Evolutionary conservation across 2,797 vertebrate species (phyloP), one percentile per base, ranked within the genome.

Genomic region (Selene dorsalis): DNA sequence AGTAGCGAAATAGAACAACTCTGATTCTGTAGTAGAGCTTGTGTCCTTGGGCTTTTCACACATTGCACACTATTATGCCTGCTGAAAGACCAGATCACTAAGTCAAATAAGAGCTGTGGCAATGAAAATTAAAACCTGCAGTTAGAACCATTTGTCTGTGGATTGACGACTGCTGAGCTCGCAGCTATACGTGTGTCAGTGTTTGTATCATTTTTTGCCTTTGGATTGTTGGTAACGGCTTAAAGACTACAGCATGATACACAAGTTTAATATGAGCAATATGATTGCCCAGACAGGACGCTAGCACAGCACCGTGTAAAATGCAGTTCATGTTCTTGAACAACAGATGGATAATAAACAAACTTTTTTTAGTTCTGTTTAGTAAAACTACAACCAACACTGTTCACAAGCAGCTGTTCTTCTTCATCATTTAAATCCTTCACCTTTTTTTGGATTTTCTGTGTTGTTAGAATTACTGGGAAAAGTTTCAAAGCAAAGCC

Each of bases 41-140:
- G 59, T 82, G 88, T 91, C 91, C 87, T 91, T 90, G 80, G 75
- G 71, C 68, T 78, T 87, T 86, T 83, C 73, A 75, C 67, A 73
- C 69, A 76, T 56, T 70, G 58, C 61, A 80, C 65, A 61, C 35
- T 58, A 69, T 80, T 77, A 66, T 80, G 69, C 39, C 32, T 79
- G 32, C 64, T 26, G 30, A 89, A 73, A 87, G 65, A 59, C 48
- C 26, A 77, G 79, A 76, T 84, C 59, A 80, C 61, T 35, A 57
- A 77, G 59, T 79, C 53, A 74, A 63, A 72, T 26, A 30, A 56
- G 45, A 73, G 32, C 63, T 26, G 26, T 68, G 18, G 35, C 26
- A 71, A 78, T 64, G 32, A 48, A 80, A 67, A 67, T 65, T 57
- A 65, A 61, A 63, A 53, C 10, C 14, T 45, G 59, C 48, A 50